Evolutionary conservation across 2,797 vertebrate species (phyloP), one percentile per base, ranked within the genome.

Genomic region (Sternotherus odoratus): DNA sequence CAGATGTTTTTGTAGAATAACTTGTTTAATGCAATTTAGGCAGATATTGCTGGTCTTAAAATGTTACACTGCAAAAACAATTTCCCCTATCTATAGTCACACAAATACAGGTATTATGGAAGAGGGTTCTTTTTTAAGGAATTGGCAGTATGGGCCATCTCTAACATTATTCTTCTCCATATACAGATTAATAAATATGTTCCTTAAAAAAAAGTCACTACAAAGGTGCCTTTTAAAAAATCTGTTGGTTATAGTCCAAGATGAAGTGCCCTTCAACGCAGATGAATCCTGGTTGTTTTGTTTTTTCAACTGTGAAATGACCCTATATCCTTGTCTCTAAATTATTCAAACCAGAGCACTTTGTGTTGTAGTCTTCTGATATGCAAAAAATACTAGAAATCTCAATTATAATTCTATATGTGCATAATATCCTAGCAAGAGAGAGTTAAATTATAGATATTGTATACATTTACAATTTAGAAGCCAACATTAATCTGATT

Each of bases 401-500:
- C 8, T 30, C 26, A 46, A 74, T 46, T 46, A 15, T 43, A 43
- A 43, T 39, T 13, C 23, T 26, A 16, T 28, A 46, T 13, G 39
- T 46, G 39, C 26, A 28, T 6, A 48, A 17, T 16, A 75, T 26
- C 72, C 15, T 30, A 48, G 72, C 48, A 75, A 48, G 46, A 75
- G 5, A 9, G 33, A 36, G 6, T 26, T 36, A 43, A 16, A 30
- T 75, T 75, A 46, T 28, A 75, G 12, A 16, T 75, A 16, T 13
- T 17, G 26, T 75, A 30, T 50, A 39, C 79, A 88, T 91, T 86
- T 88, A 94, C 88, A 87, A 91, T 96, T 94, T 92, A 95, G 93
- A 91, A 12, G 86, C 89, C 77, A 85, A 57, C 88, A 48, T 69
- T 39, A 72, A 82, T 33, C 36, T 85, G 33, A 89, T 83, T 84